phyloP scores from a whole-genome alignment of 2,797 vertebrate genomes.

The Cossypha niveicapilla region DNA sequence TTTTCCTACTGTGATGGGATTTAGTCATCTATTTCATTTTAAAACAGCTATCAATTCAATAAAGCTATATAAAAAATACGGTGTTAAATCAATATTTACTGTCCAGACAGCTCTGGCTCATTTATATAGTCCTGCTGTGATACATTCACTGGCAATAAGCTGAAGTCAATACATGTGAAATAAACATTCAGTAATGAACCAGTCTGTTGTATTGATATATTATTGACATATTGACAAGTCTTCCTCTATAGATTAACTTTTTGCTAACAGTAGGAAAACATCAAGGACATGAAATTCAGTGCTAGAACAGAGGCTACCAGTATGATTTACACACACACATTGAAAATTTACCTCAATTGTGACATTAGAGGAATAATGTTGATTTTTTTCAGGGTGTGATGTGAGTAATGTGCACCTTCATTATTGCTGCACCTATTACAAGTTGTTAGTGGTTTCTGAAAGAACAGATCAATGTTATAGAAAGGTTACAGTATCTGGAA shows the following conservation, averaged over 20 bases:
- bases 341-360: background rate
- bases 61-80: conserved; percentile 20
- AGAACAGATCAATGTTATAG: background rate
- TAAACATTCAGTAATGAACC: background rate
- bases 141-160: background rate
- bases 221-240: background rate
- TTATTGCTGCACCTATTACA: background rate
- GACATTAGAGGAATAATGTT: background rate
- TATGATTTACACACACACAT: background rate
- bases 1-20: conserved; percentile 25
- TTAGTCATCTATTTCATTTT: conserved; percentile 42
- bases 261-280: background rate
- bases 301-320: background rate
- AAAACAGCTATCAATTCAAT: conserved; percentile 54
- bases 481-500: background rate
- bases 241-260: background rate
- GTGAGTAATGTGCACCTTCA: background rate
- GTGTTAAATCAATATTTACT: conserved; percentile 12
- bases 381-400: background rate
- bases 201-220: background rate
- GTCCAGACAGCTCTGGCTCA: background rate
- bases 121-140: background rate
- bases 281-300: background rate
- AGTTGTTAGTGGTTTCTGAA: conserved; percentile 2
- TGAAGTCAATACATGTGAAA: background rate